Base-by-base conservation (phyloP, 2,888 invertebrate species). In the Lasiommata megera region DNA sequence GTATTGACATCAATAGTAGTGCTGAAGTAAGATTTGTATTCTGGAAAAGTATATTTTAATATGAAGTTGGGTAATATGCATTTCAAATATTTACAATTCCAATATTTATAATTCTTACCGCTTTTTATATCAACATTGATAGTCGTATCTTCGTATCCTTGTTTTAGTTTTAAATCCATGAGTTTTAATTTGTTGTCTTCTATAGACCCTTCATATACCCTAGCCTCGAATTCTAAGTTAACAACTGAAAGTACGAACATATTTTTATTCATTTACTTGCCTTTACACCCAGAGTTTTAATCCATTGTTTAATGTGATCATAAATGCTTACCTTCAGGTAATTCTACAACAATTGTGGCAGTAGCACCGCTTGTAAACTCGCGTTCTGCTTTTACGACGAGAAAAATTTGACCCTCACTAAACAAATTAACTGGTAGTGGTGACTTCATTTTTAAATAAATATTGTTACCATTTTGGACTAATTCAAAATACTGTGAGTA, bases 301-400 rank as follows among this genome's bases (percentile, higher is more conserved):
- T 23, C 5, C 1, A 38, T 46, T 18, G 31, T 48, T 34, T 14
- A 8, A 2, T 23, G 31, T 51, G n/a, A 18, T 5, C 5, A 3
- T 23, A 23, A 23, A 29, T 34, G 53, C 28, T 60, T 69, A 90
- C 89, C 84, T 80, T 80, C 73, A 37, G 88, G 88, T 41, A 88
- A 64, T 56, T 76, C 70, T 38, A 89, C 59, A n/a, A 88, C 66
- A 1, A 90, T 61, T 2, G 87, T 79, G 5, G 88, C 71, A 8
- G 79, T 69, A 31, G 77, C 77, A 0, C 84, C 86, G 29, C 80
- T 84, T 0, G 88, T 88, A 17, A 71, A 67, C 46, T 83, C 76
- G 43, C 84, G 74, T n/a, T 74, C 65, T 6, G 87, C 90, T 57
- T 61, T 73, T 2, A 89, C 64, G 43, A 80, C 70, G 0, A 90